These are phyloP conservation scores for Drosophila equinoxialis DNA, from an alignment of 1,140 invertebrate genomes.

Conservation along the genomic window DNA sequence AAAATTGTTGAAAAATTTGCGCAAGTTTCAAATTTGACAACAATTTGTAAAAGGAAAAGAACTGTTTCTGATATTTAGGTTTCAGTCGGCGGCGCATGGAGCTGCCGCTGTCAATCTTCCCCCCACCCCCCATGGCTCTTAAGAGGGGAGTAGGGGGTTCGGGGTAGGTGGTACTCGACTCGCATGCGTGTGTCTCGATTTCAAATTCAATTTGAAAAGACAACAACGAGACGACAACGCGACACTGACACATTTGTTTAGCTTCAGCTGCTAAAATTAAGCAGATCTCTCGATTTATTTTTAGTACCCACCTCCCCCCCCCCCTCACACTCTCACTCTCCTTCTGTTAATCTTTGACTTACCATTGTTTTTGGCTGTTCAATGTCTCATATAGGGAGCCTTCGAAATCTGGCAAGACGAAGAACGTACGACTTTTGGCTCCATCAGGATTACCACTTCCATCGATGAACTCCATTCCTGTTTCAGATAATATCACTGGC, in stretches of 20 bases:
- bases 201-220: conserved; percentile 64
- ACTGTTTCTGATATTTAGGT: not conserved
- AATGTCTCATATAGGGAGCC: conserved; percentile 86
- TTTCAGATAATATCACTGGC: conserved; percentile 86
- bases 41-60: too few relatives aligned
- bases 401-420: conserved; percentile 88
- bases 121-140: not conserved
- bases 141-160: not conserved
- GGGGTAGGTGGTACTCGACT: not conserved
- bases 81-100: conserved; percentile 2
- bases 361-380: conserved; percentile 87
- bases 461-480: conserved; percentile 85
- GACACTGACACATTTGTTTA: conserved; percentile 49
- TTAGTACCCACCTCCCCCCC: not conserved
- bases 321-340: too few relatives aligned
- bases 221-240: conserved; percentile 1
- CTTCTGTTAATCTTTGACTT: conserved; percentile 39
- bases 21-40: conserved; percentile 53
- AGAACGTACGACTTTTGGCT: conserved; percentile 85
- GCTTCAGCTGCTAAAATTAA: conserved; percentile 48
- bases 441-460: conserved; percentile 67
- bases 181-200: conserved; percentile 72
- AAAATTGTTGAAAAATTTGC: conserved; percentile 44
- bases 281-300: conserved; percentile 25
- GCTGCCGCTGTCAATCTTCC: conserved; percentile 58